These are phyloP conservation scores for Melangyna quadrimaculata DNA, from an alignment of 2,888 invertebrate genomes.

Conservation along the genomic window DNA sequence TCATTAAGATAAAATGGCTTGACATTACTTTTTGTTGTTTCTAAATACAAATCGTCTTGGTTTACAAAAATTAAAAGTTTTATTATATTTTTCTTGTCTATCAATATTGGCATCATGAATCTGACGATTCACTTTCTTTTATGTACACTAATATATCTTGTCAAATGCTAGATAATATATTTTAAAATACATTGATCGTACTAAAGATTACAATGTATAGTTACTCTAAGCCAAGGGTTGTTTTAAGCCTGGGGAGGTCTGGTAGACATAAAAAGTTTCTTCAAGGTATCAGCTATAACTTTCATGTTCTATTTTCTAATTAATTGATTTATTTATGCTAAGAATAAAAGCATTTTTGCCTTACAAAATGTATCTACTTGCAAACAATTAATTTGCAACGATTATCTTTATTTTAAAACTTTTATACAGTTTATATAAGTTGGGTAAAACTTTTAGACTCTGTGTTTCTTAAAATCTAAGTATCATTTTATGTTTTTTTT, in stretches of 20 bases:
- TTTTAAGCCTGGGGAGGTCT: slow-evolving; percentile 55
- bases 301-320: slow-evolving; percentile 54
- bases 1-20: slow-evolving; percentile 72
- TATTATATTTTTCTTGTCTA: slow-evolving; percentile 71
- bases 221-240: slow-evolving; percentile 56
- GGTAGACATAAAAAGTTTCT: slow-evolving; percentile 60
- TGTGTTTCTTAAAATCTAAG: slow-evolving; percentile 55
- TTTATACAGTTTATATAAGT: slow-evolving; percentile 51
- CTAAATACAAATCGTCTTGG: slow-evolving; percentile 57
- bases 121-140: slow-evolving; percentile 68
- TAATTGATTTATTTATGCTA: slow-evolving; percentile 44
- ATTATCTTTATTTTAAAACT: slow-evolving; percentile 55
- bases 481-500: slow-evolving; percentile 52
- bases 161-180: slow-evolving; percentile 55
- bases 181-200: slow-evolving; percentile 53
- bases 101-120: slow-evolving; percentile 71
- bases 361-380: slow-evolving; percentile 53
- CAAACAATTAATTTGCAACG: slow-evolving; percentile 49
- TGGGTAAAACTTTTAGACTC: slow-evolving; percentile 59
- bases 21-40: slow-evolving; percentile 67
- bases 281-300: slow-evolving; percentile 70
- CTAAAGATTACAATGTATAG: slow-evolving; percentile 52
- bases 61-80: slow-evolving; percentile 63
- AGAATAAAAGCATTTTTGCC: slow-evolving; percentile 53
- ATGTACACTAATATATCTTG: slow-evolving; percentile 59